These are phyloP conservation scores for Nebria salina DNA, from an alignment of 2,888 invertebrate species.

Conservation along the genomic window DNA sequence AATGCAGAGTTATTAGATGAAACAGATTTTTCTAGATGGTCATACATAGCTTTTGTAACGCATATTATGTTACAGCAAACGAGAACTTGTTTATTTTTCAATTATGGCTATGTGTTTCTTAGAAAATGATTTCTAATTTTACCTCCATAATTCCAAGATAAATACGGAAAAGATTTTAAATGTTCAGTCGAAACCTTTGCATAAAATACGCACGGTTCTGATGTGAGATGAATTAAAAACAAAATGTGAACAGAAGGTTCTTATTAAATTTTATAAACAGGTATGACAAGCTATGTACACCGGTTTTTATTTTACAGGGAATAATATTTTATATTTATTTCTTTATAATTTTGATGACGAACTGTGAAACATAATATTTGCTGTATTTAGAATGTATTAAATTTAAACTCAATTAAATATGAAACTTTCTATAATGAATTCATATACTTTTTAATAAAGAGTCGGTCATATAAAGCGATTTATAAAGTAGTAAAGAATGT, in stretches of 20 bases:
- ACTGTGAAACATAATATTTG: too few species aligned
- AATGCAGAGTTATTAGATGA: too few species aligned
- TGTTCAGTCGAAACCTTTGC: background rate
- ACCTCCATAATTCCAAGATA: background rate
- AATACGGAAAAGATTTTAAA: conserved; percentile 7
- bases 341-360: background rate
- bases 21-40: background rate
- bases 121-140: background rate
- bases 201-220: background rate
- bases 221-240: conserved; percentile 17
- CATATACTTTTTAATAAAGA: too few species aligned
- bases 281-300: background rate
- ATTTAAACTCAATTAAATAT: too few species aligned
- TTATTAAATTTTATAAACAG: conserved; percentile 21
- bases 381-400: too few species aligned
- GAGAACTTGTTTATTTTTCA: too few species aligned
- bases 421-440: too few species aligned
- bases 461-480: too few species aligned
- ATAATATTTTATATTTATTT: background rate
- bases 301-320: background rate
- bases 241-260: conserved; percentile 10
- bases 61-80: background rate
- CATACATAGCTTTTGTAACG: conserved; percentile 11
- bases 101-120: too few species aligned
- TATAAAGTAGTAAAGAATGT: too few species aligned